Base-by-base conservation (phyloP, 2,113 vertebrate species). In the Panthera tigris region DNA sequence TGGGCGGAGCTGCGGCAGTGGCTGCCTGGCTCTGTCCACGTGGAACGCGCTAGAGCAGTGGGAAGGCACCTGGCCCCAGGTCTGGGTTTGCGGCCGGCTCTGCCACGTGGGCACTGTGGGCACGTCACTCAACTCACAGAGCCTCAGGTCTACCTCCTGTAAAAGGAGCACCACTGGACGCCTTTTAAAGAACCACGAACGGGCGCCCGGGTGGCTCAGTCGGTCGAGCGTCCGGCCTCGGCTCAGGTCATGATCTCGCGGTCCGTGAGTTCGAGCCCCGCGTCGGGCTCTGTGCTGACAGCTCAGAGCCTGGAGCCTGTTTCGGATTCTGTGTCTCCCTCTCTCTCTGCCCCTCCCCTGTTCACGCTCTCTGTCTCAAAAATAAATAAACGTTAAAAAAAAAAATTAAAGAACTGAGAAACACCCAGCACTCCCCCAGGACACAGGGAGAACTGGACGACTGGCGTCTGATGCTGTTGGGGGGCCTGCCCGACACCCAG, bases 61-160 rank as follows among this genome's bases (percentile, higher is more conserved):
- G 55, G 36, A 4, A 16, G 48, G 39, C 33, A 1, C 41, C 23
- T 0, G 45, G 87, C 48, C 4, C 1, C 4, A 0, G 57, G 39
- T 23, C n/a, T 9, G 27, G n/a, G 29, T 15, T 10, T 5, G 3
- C 31, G 7, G 4, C 16, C 12, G 0, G 52, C 55, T 50, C 36
- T 21, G 21, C 31, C 4, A 2, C 0, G 14, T 5, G 21, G 39
- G 21, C 8, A 0, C 45, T 1, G 6, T 0, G 2, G 45, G 33
- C 9, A 5, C 0, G 1, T 41, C 23, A 1, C 41, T 1, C 14
- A 19, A 21, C 4, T 29, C 73, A 16, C 25, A 0, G 7, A 36
- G 21, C 29, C 71, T 48, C n/a, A 8, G 29, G 33, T 65, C 73
- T 18, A 31, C 9, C 14, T 31, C 10, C 84, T 4, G 7, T 0